phyloP scores from a whole-genome alignment of 2,113 vertebrate genomes.

The Eclectus roratus region DNA sequence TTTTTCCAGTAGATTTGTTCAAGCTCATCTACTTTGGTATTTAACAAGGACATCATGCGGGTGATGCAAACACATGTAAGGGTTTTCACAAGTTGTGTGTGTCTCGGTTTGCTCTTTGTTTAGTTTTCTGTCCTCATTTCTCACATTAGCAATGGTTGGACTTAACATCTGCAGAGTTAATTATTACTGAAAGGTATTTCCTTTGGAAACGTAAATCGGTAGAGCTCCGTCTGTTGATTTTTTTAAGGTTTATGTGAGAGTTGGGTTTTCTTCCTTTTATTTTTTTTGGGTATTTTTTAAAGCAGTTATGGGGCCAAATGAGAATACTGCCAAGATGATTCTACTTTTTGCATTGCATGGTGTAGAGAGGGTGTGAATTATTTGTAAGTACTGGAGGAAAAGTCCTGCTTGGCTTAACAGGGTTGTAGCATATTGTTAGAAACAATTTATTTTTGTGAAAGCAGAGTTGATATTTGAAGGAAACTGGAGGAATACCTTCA shows the following conservation, averaged over 20 bases:
- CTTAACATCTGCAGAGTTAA: not conserved
- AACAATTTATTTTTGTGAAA: not conserved
- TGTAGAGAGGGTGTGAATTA: not conserved
- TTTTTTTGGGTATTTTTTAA: not conserved
- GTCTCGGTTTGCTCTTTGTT: not conserved
- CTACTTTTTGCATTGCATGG: not conserved
- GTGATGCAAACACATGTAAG: not conserved
- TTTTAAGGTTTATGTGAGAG: not conserved
- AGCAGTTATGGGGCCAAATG: not conserved
- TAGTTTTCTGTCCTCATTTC: not conserved
- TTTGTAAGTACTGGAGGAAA: not conserved
- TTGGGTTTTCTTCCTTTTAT: not conserved
- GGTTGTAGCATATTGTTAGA: not conserved
- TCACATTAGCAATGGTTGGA: not conserved
- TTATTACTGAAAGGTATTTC: slow-evolving; percentile 8
- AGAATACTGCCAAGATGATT: not conserved
- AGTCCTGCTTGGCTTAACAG: not conserved
- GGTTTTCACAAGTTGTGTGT: not conserved
- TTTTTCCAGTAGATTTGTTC: not conserved
- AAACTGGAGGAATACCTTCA: not conserved
- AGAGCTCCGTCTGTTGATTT: not conserved
- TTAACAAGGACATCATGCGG: not conserved
- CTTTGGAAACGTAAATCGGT: slow-evolving; percentile 1
- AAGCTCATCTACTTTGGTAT: slow-evolving; percentile 11
- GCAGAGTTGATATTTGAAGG: not conserved